phyloP scores from a whole-genome alignment of 64 coral and sea anemone genomes.

The Porites australiensis region DNA sequence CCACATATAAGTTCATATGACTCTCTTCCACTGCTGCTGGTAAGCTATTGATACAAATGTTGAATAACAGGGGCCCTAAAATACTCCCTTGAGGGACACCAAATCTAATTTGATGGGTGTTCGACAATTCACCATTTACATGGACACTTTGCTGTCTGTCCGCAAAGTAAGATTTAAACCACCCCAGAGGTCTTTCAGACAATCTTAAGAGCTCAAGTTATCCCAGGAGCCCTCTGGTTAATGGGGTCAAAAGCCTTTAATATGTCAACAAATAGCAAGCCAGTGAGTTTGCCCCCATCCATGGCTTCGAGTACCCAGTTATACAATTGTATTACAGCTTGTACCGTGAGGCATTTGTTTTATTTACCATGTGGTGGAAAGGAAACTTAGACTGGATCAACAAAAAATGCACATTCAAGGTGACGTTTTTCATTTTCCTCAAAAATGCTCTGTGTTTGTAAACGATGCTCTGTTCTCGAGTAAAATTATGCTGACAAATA shows the following conservation, averaged over 20 bases:
- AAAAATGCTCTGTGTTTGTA: too few relatives aligned
- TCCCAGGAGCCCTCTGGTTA: slow-evolving; percentile 43
- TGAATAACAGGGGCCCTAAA: slow-evolving; percentile 55
- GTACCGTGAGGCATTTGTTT: too few relatives aligned
- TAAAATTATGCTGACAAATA: too few relatives aligned
- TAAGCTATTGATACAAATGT: slow-evolving; percentile 53
- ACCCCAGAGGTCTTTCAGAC: background rate
- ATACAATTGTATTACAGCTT: slow-evolving; percentile 49
- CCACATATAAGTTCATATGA: slow-evolving; percentile 41
- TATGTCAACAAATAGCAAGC: slow-evolving; percentile 32
- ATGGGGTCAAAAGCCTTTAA: slow-evolving; percentile 67
- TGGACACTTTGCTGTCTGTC: slow-evolving; percentile 40
- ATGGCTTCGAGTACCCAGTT: slow-evolving; percentile 60
- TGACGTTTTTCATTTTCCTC: too few relatives aligned
- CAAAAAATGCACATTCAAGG: too few relatives aligned
- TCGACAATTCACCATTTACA: slow-evolving; percentile 54
- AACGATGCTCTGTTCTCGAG: too few relatives aligned
- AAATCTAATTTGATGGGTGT: slow-evolving; percentile 3
- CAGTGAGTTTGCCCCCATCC: slow-evolving; percentile 8
- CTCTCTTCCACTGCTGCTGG: slow-evolving; percentile 7
- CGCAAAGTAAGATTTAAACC: slow-evolving; percentile 53
- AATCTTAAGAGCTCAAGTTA: slow-evolving; percentile 25
- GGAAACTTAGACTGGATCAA: too few relatives aligned
- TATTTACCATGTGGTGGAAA: too few relatives aligned
- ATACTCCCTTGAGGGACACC: slow-evolving; percentile 76